A percentile compares a stretch with the other conserved stretches of the same genome.
phyloP scores from a whole-genome alignment of 92 coral and sea anemone genomes.

The Bergia puertoricense region DNA sequence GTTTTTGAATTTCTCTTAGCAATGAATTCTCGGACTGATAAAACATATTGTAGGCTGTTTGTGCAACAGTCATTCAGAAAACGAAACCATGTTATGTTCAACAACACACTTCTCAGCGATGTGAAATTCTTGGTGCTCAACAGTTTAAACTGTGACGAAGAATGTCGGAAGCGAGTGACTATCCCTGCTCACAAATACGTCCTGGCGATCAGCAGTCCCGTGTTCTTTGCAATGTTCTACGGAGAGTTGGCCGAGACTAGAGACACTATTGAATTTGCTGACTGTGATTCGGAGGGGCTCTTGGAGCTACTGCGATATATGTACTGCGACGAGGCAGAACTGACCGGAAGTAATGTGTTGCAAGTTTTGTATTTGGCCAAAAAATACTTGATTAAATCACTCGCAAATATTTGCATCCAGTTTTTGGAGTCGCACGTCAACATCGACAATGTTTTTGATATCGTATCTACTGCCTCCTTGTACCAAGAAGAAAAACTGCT shows the following conservation, averaged over 20 bases:
- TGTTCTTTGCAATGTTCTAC: neutral
- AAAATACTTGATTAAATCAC: neutral
- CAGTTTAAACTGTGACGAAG: neutral
- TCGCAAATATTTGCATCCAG: neutral
- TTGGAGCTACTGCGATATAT: constrained; percentile 1
- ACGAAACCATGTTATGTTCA: neutral
- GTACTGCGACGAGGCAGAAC: neutral
- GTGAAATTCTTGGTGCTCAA: neutral
- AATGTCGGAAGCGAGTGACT: neutral
- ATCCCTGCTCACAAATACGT: neutral
- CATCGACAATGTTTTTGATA: neutral
- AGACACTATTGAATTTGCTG: neutral
- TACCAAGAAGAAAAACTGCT: neutral
- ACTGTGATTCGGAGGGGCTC: neutral
- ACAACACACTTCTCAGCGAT: constrained; percentile 4
- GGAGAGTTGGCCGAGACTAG: neutral
- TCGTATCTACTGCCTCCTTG: neutral
- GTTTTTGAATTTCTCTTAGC: neutral
- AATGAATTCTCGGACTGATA: neutral
- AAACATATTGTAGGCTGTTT: neutral
- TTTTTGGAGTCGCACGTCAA: neutral
- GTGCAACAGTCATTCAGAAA: neutral
- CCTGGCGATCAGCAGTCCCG: neutral
- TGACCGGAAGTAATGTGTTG: neutral
- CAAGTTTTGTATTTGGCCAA: neutral